A percentile compares a stretch with the other conserved stretches of the same genome.
Evolutionary conservation across 2,797 vertebrate genomes (phyloP).

Genomic region (Yasuhikotakia modesta): DNA sequence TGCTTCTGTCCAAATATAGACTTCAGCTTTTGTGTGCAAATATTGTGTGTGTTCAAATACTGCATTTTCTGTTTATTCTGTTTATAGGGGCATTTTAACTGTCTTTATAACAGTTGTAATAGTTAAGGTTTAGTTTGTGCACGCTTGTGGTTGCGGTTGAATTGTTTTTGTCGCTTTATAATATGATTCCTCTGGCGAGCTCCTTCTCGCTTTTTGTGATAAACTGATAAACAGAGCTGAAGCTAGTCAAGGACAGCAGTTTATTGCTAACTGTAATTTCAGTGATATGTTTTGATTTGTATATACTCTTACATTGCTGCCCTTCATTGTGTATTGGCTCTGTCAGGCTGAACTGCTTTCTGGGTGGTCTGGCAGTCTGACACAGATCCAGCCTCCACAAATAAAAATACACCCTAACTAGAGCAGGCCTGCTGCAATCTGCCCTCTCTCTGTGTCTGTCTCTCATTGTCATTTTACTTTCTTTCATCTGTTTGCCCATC

Average conservation of each 20-base stretch:
- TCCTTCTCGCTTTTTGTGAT: not conserved
- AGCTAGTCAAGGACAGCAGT: not conserved
- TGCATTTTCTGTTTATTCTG: no score
- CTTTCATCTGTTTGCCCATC: not conserved
- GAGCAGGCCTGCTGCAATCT: slow-evolving; percentile 50
- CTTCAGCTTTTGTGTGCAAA: not conserved
- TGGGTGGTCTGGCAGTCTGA: slow-evolving; percentile 89
- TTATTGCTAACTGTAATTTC: not conserved
- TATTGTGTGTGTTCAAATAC: no score
- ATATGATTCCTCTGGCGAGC: no score
- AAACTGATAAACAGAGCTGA: not conserved
- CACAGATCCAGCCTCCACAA: slow-evolving; percentile 74
- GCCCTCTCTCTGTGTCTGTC: slow-evolving; percentile 1
- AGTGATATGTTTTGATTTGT: not conserved
- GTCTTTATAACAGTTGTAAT: no score
- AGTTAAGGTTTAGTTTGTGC: no score
- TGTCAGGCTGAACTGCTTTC: slow-evolving; percentile 74
- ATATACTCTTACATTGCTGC: slow-evolving; percentile 22
- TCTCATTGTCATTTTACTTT: slow-evolving; percentile 25
- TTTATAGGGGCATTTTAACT: no score
- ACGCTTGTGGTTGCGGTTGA: no score
- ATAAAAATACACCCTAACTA: slow-evolving; percentile 51
- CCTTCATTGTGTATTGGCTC: slow-evolving; percentile 42
- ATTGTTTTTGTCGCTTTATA: no score
- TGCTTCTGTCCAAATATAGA: not conserved